Conservation (phyloP, 2,113 vertebrate genomes). For the Solea solea region DNA sequence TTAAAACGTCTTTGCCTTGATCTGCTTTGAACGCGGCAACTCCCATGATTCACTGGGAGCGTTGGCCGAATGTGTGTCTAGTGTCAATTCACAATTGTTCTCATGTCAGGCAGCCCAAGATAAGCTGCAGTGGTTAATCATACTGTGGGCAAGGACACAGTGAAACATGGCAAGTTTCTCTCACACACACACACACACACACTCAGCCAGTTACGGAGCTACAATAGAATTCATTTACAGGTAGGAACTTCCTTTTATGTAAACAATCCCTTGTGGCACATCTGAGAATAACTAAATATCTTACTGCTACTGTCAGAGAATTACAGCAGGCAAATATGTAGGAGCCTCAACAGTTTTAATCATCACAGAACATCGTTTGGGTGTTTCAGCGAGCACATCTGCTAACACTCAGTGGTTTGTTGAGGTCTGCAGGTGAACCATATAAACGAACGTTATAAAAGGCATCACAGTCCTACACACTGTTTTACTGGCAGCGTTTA, state of each 20-base stretch:
- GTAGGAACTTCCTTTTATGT: conserved; percentile 40
- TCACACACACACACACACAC: not conserved
- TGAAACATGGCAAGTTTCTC: conserved; percentile 22
- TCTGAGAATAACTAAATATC: too few relatives aligned
- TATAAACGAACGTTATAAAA: conserved; percentile 39
- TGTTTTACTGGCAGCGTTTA: conserved; percentile 19
- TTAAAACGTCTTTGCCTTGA: not conserved
- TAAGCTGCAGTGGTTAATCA: conserved; percentile 32
- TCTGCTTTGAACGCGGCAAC: not conserved
- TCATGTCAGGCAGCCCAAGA: not conserved
- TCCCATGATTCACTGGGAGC: not conserved
- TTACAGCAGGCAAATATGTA: conserved; percentile 15
- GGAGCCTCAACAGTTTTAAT: conserved; percentile 14
- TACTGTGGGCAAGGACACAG: conserved; percentile 20
- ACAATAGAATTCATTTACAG: conserved; percentile 5
- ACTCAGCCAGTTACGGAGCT: conserved; percentile 19
- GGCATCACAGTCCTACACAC: conserved; percentile 16
- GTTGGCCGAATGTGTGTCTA: not conserved
- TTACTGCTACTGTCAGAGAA: conserved; percentile 20
- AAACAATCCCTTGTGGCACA: conserved; percentile 18
- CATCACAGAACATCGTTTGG: not conserved
- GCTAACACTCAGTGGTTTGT: conserved; percentile 55
- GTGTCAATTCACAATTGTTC: not conserved
- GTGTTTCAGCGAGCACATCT: conserved; percentile 33
- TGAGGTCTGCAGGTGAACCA: conserved; percentile 47